Evolutionary conservation across 2,797 vertebrate species (phyloP), one percentile per base, ranked within the genome.

Genomic region (Echiichthys vipera): DNA sequence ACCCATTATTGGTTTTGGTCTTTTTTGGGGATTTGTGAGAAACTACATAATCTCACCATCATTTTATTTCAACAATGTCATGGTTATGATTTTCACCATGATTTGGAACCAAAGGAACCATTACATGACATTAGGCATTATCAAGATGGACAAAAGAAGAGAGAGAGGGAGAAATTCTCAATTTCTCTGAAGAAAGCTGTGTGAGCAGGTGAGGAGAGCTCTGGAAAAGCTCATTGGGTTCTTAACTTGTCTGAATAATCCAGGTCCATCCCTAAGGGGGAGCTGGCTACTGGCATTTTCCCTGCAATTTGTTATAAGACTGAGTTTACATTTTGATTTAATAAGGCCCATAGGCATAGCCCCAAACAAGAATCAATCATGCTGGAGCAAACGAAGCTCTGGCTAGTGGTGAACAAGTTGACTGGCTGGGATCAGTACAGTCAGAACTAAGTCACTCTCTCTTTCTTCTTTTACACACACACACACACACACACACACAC

Each of bases 281-380:
- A 81, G 68, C 71, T 81, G 85, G 90, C 91, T 88, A 83, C 84
- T 84, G 91, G 83, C 80, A 91, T 93, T 94, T 92, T 88, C 72
- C 77, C 81, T 84, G 78, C 91, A 85, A 91, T 93, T 90, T 91
- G 89, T 93, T 93, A 87, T 88, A 81, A 84, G 81, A 88, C 75
- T 79, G 90, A 90, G 88, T 94, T 92, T 91, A 91, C 92, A 92
- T 95, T 91, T 93, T 91, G 84, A 93, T 93, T 94, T 92, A 93
- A 93, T 93, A 91, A 94, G 87, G 88, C 89, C 91, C 91, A 92
- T 79, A 92, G 90, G 91, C 91, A 91, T 88, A 81, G 82, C 90
- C 85, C 65, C 78, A 65, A 92, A 93, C 90, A 91, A 90, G 89
- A 94, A 94, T 93, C 89, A 92, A 92, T 94, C 90, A 92, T 89